Conservation (phyloP, 2,888 invertebrate genomes). For the Ligdia adustata region DNA sequence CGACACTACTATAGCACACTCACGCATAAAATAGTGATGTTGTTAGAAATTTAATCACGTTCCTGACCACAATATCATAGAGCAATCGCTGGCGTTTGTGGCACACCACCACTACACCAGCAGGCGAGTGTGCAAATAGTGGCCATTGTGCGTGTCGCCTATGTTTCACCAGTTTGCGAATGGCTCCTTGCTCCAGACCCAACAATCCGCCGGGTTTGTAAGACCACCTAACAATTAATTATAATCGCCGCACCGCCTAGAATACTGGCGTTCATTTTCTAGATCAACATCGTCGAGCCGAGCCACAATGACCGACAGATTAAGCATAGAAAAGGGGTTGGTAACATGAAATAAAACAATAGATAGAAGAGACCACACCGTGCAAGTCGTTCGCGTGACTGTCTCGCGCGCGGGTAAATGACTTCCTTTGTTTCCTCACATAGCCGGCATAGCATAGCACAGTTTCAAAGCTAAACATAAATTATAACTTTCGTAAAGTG, state of each 20-base stretch:
- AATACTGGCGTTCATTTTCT: conserved; percentile 21
- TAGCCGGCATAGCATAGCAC: conserved; percentile 60
- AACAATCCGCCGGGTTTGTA: conserved; percentile 58
- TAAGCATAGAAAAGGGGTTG: conserved; percentile 42
- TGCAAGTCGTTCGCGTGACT: conserved; percentile 69
- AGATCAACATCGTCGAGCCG: conserved; percentile 11
- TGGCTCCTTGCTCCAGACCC: conserved; percentile 60
- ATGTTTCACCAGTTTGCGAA: conserved; percentile 66
- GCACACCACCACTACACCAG: conserved; percentile 49
- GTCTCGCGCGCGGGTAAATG: conserved; percentile 69
- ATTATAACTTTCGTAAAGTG: conserved; percentile 56
- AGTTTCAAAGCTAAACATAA: conserved; percentile 54
- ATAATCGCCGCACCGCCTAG: conserved; percentile 38
- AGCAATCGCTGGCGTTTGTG: conserved; percentile 51
- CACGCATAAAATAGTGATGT: conserved; percentile 49
- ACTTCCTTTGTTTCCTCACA: conserved; percentile 75
- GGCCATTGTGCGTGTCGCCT: conserved; percentile 70
- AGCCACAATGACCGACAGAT: conserved; percentile 38
- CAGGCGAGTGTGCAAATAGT: conserved; percentile 57
- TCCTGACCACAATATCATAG: conserved; percentile 54
- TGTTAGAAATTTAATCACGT: conserved; percentile 66
- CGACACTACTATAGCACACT: conserved; percentile 33
- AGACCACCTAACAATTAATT: conserved; percentile 58
- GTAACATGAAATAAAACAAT: conserved; percentile 56
- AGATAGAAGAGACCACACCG: conserved; percentile 54